A percentile compares a stretch with the other conserved stretches of the same genome.
These are phyloP conservation scores for Leucoraja erinaceus DNA, from an alignment of 2,113 vertebrate species.

Conservation along the genomic window DNA sequence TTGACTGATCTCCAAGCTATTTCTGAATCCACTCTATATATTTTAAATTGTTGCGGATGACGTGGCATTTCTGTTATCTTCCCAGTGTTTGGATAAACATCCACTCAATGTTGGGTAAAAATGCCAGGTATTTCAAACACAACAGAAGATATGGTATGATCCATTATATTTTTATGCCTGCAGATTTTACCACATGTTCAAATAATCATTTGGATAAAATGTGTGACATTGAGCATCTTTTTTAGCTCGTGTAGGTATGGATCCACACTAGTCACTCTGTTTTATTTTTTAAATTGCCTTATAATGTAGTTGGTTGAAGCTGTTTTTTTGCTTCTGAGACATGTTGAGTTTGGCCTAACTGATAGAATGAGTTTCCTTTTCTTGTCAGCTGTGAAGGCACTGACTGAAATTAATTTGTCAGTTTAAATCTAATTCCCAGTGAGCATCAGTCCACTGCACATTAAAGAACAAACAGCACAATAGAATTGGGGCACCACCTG, in stretches of 20 bases:
- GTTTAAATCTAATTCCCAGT: not conserved
- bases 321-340: not conserved
- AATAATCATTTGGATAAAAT: not conserved
- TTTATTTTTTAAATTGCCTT: not conserved
- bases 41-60: not conserved
- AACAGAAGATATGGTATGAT: not conserved
- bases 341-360: not conserved
- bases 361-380: not conserved
- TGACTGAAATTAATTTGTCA: constrained; percentile 14
- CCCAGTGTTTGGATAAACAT: not conserved
- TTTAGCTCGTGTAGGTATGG: not conserved
- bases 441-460: not conserved
- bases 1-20: not conserved
- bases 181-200: not conserved
- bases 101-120: not conserved
- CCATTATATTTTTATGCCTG: not conserved
- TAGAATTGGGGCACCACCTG: not conserved
- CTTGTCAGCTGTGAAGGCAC: not conserved
- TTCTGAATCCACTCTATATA: not conserved
- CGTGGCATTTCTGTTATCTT: not conserved
- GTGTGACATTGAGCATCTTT: not conserved
- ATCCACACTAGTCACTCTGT: not conserved
- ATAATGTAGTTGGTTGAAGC: not conserved
- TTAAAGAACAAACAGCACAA: not conserved
- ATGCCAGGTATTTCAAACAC: not conserved